Evolutionary conservation across 1,140 invertebrate species (phyloP), one percentile per base, ranked within the genome.

Genomic region (Pomacea maculata): DNA sequence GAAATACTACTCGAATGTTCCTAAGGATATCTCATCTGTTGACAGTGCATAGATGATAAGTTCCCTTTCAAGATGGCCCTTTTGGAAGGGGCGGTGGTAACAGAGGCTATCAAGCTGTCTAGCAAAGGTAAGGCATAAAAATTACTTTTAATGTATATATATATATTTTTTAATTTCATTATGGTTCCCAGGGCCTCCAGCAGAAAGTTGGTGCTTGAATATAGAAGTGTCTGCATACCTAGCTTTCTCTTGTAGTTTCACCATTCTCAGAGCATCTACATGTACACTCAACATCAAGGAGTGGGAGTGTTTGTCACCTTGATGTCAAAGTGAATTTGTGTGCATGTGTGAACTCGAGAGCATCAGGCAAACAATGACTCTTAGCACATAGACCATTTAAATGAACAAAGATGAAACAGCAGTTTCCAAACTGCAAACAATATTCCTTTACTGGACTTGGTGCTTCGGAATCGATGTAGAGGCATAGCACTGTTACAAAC

Each of bases 31-130:
- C 21, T 21, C 7, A 10, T 64, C 15, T 68, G 4, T 78, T 78
- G 57, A n/a, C 77, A 78, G 77, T 54, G 52, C 55, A 19, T 25
- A 70, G 77, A 78, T 57, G 77, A 78, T 52, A 78, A 78, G 54
- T 78, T 70, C n/a, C 77, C 77, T 6, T 78, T 45, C 77, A 78
- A 78, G 34, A 34, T 70, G 45, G 21, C 70, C 29, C 77, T 65
- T 9, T 34, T 78, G 65, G 77, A 78, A 19, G 77, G 77, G 9
- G 70, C 45, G 1, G n/a, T 70, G 21, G 77, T 78, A 19, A 78
- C 77, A 70, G 77, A 78, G 67, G 77, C 77, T 61, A 65, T 78
- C n/a, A 78, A 78, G 57, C 34, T 70, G 65, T 70, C 77, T 54
- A 78, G 77, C 52, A 78, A 78, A 78, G 77, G 77, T 78, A 34